phyloP scores from a whole-genome alignment of 2,797 vertebrate genomes.

The Acanthiza pusilla region DNA sequence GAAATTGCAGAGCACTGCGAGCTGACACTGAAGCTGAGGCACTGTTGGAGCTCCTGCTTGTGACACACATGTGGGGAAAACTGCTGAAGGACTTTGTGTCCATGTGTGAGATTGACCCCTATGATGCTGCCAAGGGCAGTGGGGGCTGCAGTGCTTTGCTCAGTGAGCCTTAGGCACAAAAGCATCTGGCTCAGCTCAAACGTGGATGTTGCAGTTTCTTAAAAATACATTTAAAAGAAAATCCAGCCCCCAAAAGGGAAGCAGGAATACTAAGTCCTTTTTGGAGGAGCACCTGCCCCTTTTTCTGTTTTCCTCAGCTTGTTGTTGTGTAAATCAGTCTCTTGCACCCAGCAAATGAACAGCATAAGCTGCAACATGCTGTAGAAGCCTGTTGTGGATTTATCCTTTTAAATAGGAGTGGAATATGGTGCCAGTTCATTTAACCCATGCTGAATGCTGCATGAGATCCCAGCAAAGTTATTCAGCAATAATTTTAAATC shows the following conservation, averaged over 20 bases:
- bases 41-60: not conserved
- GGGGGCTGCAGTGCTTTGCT: not conserved
- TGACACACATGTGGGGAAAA: not conserved
- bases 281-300: not conserved
- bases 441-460: not conserved
- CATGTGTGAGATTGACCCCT: not conserved
- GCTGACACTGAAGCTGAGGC: not conserved
- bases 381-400: not conserved
- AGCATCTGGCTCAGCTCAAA: conserved; percentile 13
- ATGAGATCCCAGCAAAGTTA: conserved; percentile 7
- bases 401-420: not conserved
- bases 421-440: not conserved
- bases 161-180: conserved; percentile 4
- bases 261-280: not conserved
- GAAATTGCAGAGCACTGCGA: not conserved
- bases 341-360: not conserved
- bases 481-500: conserved; percentile 18
- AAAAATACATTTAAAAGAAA: not conserved
- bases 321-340: not conserved
- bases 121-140: not conserved
- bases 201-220: not conserved
- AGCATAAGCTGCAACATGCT: not conserved
- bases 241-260: not conserved
- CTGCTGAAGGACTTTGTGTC: not conserved
- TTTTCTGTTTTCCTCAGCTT: not conserved